Conservation (phyloP, 2,113 vertebrate species). For the Malurus melanocephalus region DNA sequence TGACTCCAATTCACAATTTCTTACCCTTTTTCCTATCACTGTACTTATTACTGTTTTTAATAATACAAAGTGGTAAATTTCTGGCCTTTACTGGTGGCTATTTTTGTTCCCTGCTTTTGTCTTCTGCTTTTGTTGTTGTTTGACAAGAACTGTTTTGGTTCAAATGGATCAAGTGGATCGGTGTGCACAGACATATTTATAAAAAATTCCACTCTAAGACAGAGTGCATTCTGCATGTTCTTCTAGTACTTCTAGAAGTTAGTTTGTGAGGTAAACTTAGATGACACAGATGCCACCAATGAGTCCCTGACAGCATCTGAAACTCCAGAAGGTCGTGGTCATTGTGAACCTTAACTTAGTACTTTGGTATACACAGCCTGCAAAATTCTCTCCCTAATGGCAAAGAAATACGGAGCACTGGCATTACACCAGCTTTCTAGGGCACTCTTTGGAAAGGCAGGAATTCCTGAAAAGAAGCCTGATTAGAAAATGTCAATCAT, state of each 20-base stretch:
- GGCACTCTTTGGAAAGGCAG: neutral
- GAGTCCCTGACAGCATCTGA: neutral
- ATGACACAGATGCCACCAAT: neutral
- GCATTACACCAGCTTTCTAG: neutral
- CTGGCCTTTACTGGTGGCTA: neutral
- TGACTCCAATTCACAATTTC: neutral
- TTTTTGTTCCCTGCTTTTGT: neutral
- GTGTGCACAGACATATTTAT: neutral
- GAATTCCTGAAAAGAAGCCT: neutral
- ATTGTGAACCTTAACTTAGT: neutral
- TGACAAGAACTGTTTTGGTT: neutral
- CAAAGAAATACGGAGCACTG: neutral
- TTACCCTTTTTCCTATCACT: neutral
- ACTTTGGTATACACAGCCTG: neutral
- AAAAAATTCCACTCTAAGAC: neutral
- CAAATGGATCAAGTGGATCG: neutral
- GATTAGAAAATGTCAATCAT: neutral
- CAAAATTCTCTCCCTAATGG: neutral
- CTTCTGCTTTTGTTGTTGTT: neutral
- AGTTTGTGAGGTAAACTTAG: neutral
- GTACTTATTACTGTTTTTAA: neutral
- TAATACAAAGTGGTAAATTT: neutral
- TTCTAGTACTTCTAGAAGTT: neutral
- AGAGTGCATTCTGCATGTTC: neutral
- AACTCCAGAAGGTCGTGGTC: neutral